Evolutionary conservation across 2,888 invertebrate genomes (phyloP).

Genomic region (Epinotia brunnichana): DNA sequence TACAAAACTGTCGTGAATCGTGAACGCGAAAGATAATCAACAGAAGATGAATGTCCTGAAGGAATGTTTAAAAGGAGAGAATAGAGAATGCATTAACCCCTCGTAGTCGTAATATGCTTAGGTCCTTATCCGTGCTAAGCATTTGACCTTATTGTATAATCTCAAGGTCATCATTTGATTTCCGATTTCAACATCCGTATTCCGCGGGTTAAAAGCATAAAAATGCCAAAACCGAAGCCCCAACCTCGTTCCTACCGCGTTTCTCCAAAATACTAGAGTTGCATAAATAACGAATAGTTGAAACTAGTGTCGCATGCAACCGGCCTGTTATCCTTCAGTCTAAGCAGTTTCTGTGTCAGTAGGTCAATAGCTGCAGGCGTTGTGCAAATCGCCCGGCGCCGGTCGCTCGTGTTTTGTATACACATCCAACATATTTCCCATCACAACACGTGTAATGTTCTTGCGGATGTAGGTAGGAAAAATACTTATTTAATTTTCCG

Average conservation of each 20-base stretch:
- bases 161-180: background rate
- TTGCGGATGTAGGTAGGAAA: constrained; percentile 2
- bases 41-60: background rate
- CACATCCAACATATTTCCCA: constrained; percentile 24
- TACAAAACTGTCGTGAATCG: background rate
- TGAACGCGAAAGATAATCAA: background rate
- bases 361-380: constrained; percentile 78
- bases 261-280: constrained; percentile 12
- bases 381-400: constrained; percentile 70
- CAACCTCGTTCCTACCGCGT: background rate
- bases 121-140: background rate
- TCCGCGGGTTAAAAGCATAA: background rate
- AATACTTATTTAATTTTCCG: constrained; percentile 1
- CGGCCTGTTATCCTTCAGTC: constrained; percentile 75
- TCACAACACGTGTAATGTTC: constrained; percentile 10
- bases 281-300: constrained; percentile 19
- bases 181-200: background rate
- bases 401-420: constrained; percentile 50
- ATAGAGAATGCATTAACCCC: background rate
- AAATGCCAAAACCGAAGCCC: background rate
- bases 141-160: background rate
- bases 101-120: background rate
- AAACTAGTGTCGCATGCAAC: constrained; percentile 64
- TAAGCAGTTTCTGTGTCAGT: constrained; percentile 72
- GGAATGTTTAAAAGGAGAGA: background rate